phyloP scores from a whole-genome alignment of 1,140 invertebrate genomes.

The Ceratosolen solmsi region DNA sequence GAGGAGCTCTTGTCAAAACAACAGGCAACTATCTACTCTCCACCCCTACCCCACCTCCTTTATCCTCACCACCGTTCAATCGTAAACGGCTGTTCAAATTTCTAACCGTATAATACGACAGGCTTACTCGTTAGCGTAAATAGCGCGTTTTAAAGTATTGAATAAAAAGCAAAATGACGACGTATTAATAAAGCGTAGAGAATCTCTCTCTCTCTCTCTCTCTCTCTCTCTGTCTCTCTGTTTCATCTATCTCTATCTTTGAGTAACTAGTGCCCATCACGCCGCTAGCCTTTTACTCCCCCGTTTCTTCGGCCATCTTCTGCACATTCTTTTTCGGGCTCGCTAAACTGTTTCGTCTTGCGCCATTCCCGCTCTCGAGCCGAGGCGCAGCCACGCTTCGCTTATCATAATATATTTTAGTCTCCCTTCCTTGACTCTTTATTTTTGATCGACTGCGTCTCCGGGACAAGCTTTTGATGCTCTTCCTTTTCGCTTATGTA shows the following conservation, averaged over 20 bases:
- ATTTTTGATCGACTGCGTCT: conserved; percentile 47
- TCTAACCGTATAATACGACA: background rate
- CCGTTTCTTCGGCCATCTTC: background rate
- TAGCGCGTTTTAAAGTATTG: background rate
- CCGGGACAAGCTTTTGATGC: conserved; percentile 24
- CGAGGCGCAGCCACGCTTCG: conserved; percentile 28
- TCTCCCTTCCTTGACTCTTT: conserved; percentile 41
- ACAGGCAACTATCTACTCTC: background rate
- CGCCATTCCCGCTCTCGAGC: conserved; percentile 33
- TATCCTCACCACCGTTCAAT: too few relatives aligned
- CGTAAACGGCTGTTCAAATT: background rate
- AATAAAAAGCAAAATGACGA: background rate
- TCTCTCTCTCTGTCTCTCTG: too few relatives aligned
- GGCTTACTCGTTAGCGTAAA: background rate
- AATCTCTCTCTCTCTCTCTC: too few relatives aligned
- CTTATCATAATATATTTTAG: conserved; percentile 53
- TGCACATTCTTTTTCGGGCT: background rate
- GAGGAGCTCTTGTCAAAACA: background rate
- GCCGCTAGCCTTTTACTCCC: background rate
- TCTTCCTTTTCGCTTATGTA: conserved; percentile 33
- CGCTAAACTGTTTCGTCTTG: conserved; percentile 50
- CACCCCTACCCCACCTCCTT: too few relatives aligned
- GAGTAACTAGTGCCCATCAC: background rate
- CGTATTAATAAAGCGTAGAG: background rate
- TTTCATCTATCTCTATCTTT: too few relatives aligned